A percentile compares a stretch with the other conserved stretches of the same genome.
Evolutionary conservation across 2,888 invertebrate species (phyloP).

Genomic region (Zygogramma bicolorata): DNA sequence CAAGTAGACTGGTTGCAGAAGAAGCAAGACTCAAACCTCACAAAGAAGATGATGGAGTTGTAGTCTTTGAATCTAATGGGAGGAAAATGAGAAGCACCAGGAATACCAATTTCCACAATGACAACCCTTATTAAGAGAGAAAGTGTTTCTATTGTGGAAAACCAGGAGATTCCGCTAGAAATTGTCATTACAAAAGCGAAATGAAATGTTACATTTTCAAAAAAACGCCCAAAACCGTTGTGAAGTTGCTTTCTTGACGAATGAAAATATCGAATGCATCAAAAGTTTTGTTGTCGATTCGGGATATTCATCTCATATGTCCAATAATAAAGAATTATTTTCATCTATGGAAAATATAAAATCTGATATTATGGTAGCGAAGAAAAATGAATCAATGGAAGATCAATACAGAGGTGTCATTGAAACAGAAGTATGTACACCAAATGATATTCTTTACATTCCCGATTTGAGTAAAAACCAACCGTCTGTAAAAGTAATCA

Average conservation of each 20-base stretch:
- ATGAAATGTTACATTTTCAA: no score
- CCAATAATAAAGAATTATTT: constrained; percentile 16
- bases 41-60: not conserved
- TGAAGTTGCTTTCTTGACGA: no score
- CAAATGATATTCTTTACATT: not conserved
- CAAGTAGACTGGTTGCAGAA: not conserved
- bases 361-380: constrained; percentile 20
- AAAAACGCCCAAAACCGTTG: no score
- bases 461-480: constrained; percentile 48
- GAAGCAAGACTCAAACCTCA: not conserved
- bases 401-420: constrained; percentile 27
- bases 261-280: no score
- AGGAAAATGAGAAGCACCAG: no score
- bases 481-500: constrained; percentile 43
- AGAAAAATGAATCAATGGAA: constrained; percentile 24
- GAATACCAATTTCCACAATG: no score
- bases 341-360: not conserved
- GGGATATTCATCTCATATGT: constrained; percentile 28
- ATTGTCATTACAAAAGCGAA: no score
- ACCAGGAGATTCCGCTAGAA: no score
- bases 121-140: no score
- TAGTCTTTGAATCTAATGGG: not conserved
- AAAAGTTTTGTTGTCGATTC: not conserved
- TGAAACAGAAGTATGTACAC: not conserved
- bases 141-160: no score